These are phyloP conservation scores for Oxygymnocypris stewartii DNA, from an alignment of 2,113 vertebrate genomes.

Conservation along the genomic window DNA sequence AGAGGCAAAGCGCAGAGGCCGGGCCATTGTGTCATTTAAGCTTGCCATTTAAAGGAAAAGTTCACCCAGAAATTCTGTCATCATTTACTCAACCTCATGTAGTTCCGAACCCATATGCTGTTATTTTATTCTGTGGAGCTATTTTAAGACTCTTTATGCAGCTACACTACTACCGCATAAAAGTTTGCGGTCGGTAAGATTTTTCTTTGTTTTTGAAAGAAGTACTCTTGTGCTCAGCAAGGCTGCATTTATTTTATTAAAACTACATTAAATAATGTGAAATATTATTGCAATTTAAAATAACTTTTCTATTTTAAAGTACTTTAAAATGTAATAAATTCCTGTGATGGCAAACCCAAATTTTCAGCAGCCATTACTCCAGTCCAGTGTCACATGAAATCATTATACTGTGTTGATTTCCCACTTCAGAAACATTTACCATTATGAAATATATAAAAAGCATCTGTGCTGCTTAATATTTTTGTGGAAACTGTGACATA, in stretches of 20 bases:
- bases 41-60: conserved; percentile 27
- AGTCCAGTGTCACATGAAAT: neutral
- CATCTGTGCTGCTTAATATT: neutral
- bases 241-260: neutral
- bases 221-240: neutral
- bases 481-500: neutral
- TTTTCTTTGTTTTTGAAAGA: neutral
- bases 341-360: neutral
- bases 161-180: too few relatives aligned
- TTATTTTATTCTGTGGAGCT: neutral
- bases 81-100: neutral
- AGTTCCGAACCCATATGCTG: neutral
- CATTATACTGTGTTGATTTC: neutral
- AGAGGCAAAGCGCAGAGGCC: conserved; percentile 4
- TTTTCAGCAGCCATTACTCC: neutral
- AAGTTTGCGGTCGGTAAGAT: neutral
- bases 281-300: neutral
- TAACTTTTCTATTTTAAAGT: neutral
- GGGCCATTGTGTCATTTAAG: conserved; percentile 56
- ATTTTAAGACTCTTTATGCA: conserved; percentile 9
- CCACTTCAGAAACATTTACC: neutral
- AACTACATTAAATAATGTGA: conserved; percentile 2
- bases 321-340: neutral
- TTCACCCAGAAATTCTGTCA: conserved; percentile 8
- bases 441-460: neutral